Evolutionary conservation across 2,113 vertebrate species (phyloP), one percentile per base, ranked within the genome.

Genomic region (Physeter macrocephalus): DNA sequence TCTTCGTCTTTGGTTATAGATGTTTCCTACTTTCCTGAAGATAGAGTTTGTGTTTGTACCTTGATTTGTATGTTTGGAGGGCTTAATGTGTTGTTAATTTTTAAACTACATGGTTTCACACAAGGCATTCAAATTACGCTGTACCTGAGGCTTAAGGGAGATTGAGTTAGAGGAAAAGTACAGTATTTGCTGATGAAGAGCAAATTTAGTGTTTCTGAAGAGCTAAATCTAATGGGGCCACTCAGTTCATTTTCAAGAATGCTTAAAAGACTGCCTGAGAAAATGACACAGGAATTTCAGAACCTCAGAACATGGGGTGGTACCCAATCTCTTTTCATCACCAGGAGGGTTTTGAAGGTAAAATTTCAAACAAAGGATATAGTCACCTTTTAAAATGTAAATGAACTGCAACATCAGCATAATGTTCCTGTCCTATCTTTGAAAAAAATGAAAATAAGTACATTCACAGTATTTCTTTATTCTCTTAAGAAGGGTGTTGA

Each of bases 291-390:
- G 87, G 36, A 88, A 94, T 61, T 92, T 94, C 25, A 92, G 21
- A 82, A 90, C 29, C 67, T 88, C 23, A 90, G 83, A 82, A 77
- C 23, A 34, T 17, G 69, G 54, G 69, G 31, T 83, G 92, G 87
- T 31, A 71, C 64, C 59, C 36, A 88, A 17, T 91, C 89, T 78
- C 69, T 94, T 52, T 94, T 83, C 67, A 93, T 89, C 54, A 75
- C 59, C 66, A 21, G 61, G 11, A 80, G 62, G n/a, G 3, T 61
- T 86, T n/a, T 82, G 69, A 97, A 94, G 95, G 92, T 95, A 98
- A 97, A 97, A 97, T 95, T 97, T 97, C 96, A 97, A 90, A 97
- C 95, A 96, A 97, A 96, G n/a, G 90, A 69, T 92, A 77, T 46
- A 82, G 54, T 94, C 84, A 84, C 71, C 92, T 95, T 98, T 97